A percentile compares a stretch with the other conserved stretches of the same genome.
Evolutionary conservation across 2,113 vertebrate species (phyloP).

Genomic region (Sminthopsis crassicaudata): DNA sequence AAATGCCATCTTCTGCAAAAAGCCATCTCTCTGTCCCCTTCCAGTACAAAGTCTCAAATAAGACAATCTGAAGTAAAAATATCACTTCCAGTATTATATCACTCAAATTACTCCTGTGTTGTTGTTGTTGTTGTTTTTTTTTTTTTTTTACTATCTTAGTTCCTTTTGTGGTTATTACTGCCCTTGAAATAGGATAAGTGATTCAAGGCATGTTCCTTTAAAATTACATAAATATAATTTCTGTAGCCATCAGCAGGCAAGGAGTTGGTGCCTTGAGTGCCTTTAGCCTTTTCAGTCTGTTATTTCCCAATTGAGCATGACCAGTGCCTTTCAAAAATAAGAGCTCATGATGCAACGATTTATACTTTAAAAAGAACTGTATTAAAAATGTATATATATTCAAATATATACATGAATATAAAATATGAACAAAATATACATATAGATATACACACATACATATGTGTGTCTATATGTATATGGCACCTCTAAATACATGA

Average conservation of each 20-base stretch:
- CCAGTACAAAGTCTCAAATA: background rate
- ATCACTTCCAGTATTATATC: background rate
- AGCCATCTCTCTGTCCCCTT: background rate
- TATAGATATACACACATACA: too few relatives aligned
- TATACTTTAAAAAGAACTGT: background rate
- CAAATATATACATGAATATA: background rate
- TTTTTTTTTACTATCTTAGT: background rate
- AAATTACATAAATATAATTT: background rate
- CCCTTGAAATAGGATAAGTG: background rate
- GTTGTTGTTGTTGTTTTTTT: background rate
- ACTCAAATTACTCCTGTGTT: background rate
- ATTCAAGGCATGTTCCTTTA: background rate
- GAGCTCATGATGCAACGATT: background rate
- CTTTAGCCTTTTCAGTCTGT: background rate
- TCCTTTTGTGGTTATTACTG: background rate
- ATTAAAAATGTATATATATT: background rate
- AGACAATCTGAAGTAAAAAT: background rate
- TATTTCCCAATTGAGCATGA: background rate
- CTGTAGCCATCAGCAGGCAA: background rate
- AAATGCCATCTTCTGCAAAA: background rate
- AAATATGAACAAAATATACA: too few relatives aligned
- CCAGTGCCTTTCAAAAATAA: background rate
- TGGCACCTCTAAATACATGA: background rate
- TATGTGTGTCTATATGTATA: background rate
- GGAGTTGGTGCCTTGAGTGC: background rate